Base-by-base conservation (phyloP, 2,113 vertebrate genomes). In the Myrmecobius fasciatus region DNA sequence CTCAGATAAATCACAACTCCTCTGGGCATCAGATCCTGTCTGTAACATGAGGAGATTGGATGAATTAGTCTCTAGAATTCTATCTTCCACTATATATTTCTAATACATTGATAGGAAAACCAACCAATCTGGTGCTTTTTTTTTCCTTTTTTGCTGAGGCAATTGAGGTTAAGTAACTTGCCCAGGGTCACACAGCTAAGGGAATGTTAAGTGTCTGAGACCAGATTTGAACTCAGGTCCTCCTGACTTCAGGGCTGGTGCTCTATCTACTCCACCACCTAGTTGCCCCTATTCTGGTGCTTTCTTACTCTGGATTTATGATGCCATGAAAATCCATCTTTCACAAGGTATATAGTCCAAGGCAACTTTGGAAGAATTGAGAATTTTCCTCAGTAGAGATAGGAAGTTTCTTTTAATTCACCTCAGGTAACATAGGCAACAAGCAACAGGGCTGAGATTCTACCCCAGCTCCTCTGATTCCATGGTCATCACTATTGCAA, bases 351-450 rank as follows among this genome's bases (percentile, higher is more conserved):
- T 95, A 43, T 36, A 92, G 89, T 93, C 25, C 93, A 96, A 14
- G 46, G 52, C 89, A 97, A 96, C 48, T 20, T 97, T 75, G 92
- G 54, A 97, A 96, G 94, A 47, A n/a, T 22, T 8, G 52, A 36
- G 12, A 75, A 52, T 92, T 11, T 91, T 92, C 91, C 94, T 83
- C 83, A 60, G 92, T 96, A 93, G 43, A 93, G 89, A 31, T 47
- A 89, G 8, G 0, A 93, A 95, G 92, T 25, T 12, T 67, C 36
- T 46, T 43, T 96, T 20, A 83, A 83, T 20, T 83, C 67, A 83
- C 3, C 67, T 7, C n/a, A 43, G 5, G n/a, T 83, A n/a, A 83
- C 36, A 24, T 2, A 43, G n/a, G 20, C 8, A 43, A 43, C 36
- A 83, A 83, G 20, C n/a, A 83, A 83, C 20, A 43, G 17, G 24